phyloP scores from a whole-genome alignment of 1,140 invertebrate species.

The Protaetia brevitarsis region DNA sequence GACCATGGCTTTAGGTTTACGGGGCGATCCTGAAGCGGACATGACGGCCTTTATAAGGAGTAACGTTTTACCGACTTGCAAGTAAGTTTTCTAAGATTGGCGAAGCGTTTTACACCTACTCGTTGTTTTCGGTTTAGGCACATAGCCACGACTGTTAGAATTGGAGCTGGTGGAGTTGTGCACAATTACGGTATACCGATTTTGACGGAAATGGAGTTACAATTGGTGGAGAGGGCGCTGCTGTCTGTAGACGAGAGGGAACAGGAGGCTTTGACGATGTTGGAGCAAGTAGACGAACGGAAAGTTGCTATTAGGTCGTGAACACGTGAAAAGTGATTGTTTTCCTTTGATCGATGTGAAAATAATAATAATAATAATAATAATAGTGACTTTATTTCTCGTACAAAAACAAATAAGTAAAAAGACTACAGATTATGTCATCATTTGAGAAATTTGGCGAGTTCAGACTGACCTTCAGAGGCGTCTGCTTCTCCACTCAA shows the following conservation, averaged over 20 bases:
- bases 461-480: no score
- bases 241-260: slow-evolving; percentile 36
- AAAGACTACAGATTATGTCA: no score
- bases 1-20: slow-evolving; percentile 40
- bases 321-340: neutral
- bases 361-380: no score
- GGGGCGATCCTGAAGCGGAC: slow-evolving; percentile 38
- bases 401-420: no score
- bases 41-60: slow-evolving; percentile 39
- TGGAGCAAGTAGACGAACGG: slow-evolving; percentile 28
- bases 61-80: slow-evolving; percentile 37
- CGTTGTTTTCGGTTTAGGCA: slow-evolving; percentile 28
- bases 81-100: slow-evolving; percentile 31
- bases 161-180: slow-evolving; percentile 38
- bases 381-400: no score
- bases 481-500: no score
- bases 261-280: slow-evolving; percentile 37
- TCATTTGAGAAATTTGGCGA: no score
- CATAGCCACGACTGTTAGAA: slow-evolving; percentile 39
- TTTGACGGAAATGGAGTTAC: slow-evolving; percentile 37
- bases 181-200: slow-evolving; percentile 43
- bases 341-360: no score
- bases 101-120: neutral
- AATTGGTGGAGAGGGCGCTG: slow-evolving; percentile 35
- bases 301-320: slow-evolving; percentile 4